Conservation (phyloP, 2,888 invertebrate species). For the Brenthis hecate region DNA sequence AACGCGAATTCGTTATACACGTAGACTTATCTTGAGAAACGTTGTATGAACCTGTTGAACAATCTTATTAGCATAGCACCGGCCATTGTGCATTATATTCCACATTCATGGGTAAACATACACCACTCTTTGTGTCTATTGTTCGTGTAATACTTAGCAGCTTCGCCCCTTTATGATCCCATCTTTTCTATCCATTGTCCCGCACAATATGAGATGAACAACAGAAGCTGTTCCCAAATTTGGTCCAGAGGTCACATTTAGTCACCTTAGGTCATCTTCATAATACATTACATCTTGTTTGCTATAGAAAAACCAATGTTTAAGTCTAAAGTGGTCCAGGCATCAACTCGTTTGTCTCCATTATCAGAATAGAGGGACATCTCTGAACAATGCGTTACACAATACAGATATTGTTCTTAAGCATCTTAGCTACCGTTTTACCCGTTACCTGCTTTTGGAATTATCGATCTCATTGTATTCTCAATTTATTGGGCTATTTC, state of each 20-base stretch:
- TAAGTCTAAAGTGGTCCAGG: slow-evolving; percentile 45
- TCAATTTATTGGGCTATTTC: slow-evolving; percentile 70
- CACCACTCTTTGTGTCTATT: slow-evolving; percentile 75
- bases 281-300: slow-evolving; percentile 69
- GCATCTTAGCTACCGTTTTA: slow-evolving; percentile 75
- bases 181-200: slow-evolving; percentile 67
- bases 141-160: slow-evolving; percentile 77
- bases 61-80: slow-evolving; percentile 71
- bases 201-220: slow-evolving; percentile 57
- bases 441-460: slow-evolving; percentile 70
- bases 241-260: slow-evolving; percentile 69
- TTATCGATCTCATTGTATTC: slow-evolving; percentile 75
- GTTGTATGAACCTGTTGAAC: slow-evolving; percentile 76
- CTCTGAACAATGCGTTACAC: slow-evolving; percentile 60
- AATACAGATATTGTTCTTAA: slow-evolving; percentile 70
- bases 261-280: slow-evolving; percentile 73
- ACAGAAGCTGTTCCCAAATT: slow-evolving; percentile 55
- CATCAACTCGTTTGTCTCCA: slow-evolving; percentile 44
- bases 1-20: slow-evolving; percentile 82
- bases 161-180: slow-evolving; percentile 75
- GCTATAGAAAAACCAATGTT: slow-evolving; percentile 58
- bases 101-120: slow-evolving; percentile 82
- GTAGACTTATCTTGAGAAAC: slow-evolving; percentile 77
- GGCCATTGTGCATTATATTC: slow-evolving; percentile 72
- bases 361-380: slow-evolving; percentile 48